Conservation (phyloP, 2,797 vertebrate genomes). For the Echiichthys vipera region DNA sequence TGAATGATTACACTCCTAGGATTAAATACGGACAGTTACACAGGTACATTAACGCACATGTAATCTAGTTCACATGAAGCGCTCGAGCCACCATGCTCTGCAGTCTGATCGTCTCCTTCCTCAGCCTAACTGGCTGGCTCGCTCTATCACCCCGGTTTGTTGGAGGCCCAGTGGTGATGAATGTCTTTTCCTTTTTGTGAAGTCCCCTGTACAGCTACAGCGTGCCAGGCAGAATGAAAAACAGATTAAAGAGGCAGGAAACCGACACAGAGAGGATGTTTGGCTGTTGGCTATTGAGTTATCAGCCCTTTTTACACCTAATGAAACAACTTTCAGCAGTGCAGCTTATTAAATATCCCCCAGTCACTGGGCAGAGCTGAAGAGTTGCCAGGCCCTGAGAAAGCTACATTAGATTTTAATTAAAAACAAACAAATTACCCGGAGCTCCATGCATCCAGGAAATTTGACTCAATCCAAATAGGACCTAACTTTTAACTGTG, state of each 20-base stretch:
- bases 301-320: constrained; percentile 87
- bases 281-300: constrained; percentile 88
- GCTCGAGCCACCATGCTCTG: constrained; percentile 57
- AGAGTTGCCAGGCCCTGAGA: constrained; percentile 78
- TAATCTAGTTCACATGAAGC: constrained; percentile 46
- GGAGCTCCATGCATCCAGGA: constrained; percentile 75
- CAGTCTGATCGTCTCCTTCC: constrained; percentile 68
- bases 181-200: constrained; percentile 81
- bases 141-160: constrained; percentile 75
- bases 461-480: constrained; percentile 75
- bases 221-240: constrained; percentile 84
- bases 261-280: constrained; percentile 83
- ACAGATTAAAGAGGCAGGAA: constrained; percentile 86
- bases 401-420: constrained; percentile 85
- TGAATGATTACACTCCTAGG: not conserved
- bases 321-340: constrained; percentile 87
- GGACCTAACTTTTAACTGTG: constrained; percentile 65
- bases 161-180: constrained; percentile 82
- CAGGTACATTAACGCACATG: constrained; percentile 20
- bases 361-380: constrained; percentile 80
- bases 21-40: constrained; percentile 7
- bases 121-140: constrained; percentile 72
- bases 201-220: constrained; percentile 78
- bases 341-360: constrained; percentile 86
- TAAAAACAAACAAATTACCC: constrained; percentile 85